phyloP scores from a whole-genome alignment of 2,888 invertebrate genomes.

The Heliconius ethilla region DNA sequence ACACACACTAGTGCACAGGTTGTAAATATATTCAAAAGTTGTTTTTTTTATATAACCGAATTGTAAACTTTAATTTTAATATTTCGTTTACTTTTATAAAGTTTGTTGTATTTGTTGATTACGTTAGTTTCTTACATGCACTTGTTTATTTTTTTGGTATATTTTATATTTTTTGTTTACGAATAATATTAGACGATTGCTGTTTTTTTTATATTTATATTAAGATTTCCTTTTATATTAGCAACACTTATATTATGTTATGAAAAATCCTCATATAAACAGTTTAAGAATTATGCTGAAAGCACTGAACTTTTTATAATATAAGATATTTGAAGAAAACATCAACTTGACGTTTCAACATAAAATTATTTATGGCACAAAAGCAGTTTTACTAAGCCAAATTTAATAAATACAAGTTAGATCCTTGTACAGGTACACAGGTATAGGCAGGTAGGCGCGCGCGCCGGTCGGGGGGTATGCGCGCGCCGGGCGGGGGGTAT shows the following conservation, averaged over 20 bases:
- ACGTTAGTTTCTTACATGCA: background rate
- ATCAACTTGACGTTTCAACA: too few species aligned
- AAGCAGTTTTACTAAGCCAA: background rate
- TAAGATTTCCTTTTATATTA: background rate
- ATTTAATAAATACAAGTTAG: constrained; percentile 1
- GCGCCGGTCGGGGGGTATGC: constrained; percentile 64
- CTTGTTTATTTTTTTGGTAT: background rate
- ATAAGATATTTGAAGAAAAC: background rate
- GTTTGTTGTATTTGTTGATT: background rate
- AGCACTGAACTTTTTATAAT: background rate
- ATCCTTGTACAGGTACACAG: constrained; percentile 49
- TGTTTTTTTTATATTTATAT: too few species aligned
- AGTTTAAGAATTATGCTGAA: background rate
- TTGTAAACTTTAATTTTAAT: background rate
- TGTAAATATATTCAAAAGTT: constrained; percentile 13
- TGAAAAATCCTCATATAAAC: background rate
- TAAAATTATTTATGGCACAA: constrained; percentile 1
- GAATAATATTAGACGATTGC: background rate
- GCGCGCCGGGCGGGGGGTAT: constrained; percentile 53
- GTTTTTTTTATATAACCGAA: constrained; percentile 17
- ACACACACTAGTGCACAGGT: background rate
- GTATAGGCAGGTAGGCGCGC: constrained; percentile 61
- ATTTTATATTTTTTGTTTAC: background rate
- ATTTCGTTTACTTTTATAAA: background rate
- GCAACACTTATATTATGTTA: background rate